Base-by-base conservation (phyloP, 1,140 invertebrate species). In the Sesamia nonagrioides region DNA sequence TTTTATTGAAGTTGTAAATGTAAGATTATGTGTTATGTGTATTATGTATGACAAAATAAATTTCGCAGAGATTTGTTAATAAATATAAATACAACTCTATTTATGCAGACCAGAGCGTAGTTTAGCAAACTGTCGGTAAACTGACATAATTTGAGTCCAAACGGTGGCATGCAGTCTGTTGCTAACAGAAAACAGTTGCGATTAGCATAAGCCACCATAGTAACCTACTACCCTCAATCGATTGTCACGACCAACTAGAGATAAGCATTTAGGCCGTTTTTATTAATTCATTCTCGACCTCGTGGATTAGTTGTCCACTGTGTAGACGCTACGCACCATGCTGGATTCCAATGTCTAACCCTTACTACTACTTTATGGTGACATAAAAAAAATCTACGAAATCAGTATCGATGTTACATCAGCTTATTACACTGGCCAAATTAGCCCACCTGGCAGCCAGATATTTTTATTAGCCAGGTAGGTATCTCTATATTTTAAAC, bases 161-260 rank as follows among this genome's bases (percentile, higher is more conserved):
- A 69, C 9, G 61, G 61, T 63, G 61, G 61, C 37, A 66, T 66
- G 37, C 17, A 66, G 45, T 50, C 45, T 50, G 45, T 50, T 50
- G 15, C 17, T 66, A 42, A 45, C 42, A 50, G 42, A 69, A 61
- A 35, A 69, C 61, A 42, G 61, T 66, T 66, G 61, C 61, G 61
- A 66, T 66, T 66, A 66, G 61, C 61, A 66, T 69, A 69, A 18
- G 33, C 45, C 21, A 50, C 66, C 18, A 69, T 27, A 69, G 66
- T 69, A 69, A 33, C 66, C 66, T n/a, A 27, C 1, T 69, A 13
- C 8, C 66, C 66, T 69, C 66, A 69, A 69, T 69, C 66, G 61
- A 21, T 69, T 48, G 66, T 69, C 66, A 69, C 66, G 66, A 69
- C 42, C 21, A 66, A 33, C 66, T 27, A n/a, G 45, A 50, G 66